phyloP scores from a whole-genome alignment of 2,888 invertebrate genomes.

The Linnaemya tessellans region DNA sequence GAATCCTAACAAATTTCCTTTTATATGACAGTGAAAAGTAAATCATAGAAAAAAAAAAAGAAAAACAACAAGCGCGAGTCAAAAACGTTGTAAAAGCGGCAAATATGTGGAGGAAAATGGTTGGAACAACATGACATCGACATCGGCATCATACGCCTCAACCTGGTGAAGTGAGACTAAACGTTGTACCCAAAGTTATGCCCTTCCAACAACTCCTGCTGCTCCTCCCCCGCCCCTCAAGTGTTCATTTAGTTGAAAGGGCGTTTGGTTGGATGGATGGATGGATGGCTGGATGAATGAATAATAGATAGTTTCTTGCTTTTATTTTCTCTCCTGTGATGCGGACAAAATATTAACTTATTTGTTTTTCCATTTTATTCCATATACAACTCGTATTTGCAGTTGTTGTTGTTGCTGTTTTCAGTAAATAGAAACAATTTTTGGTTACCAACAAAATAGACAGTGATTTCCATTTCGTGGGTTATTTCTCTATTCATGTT shows the following conservation, averaged over 20 bases:
- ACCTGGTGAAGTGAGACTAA: constrained; percentile 50
- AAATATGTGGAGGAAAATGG: constrained; percentile 37
- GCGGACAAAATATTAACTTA: constrained; percentile 76
- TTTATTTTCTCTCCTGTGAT: constrained; percentile 72
- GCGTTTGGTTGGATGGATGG: constrained; percentile 41
- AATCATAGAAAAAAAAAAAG: neutral
- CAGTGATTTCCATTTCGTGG: constrained; percentile 65
- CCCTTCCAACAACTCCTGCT: constrained; percentile 4
- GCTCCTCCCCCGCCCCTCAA: neutral
- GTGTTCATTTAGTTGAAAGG: constrained; percentile 48
- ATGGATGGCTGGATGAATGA: constrained; percentile 59
- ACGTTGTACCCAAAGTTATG: constrained; percentile 47
- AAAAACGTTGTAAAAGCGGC: constrained; percentile 5
- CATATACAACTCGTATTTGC: constrained; percentile 22
- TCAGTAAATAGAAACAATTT: constrained; percentile 59
- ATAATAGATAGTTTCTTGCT: constrained; percentile 72
- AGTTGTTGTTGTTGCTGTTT: constrained; percentile 52
- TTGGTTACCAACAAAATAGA: constrained; percentile 67
- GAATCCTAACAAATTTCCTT: constrained; percentile 21
- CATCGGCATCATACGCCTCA: constrained; percentile 9
- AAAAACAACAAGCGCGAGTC: neutral
- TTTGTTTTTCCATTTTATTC: constrained; percentile 70
- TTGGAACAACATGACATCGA: constrained; percentile 56
- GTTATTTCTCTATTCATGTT: constrained; percentile 13
- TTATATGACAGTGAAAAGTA: constrained; percentile 46